phyloP scores from a whole-genome alignment of 1,140 invertebrate species.

The Brachystomella parvula region DNA sequence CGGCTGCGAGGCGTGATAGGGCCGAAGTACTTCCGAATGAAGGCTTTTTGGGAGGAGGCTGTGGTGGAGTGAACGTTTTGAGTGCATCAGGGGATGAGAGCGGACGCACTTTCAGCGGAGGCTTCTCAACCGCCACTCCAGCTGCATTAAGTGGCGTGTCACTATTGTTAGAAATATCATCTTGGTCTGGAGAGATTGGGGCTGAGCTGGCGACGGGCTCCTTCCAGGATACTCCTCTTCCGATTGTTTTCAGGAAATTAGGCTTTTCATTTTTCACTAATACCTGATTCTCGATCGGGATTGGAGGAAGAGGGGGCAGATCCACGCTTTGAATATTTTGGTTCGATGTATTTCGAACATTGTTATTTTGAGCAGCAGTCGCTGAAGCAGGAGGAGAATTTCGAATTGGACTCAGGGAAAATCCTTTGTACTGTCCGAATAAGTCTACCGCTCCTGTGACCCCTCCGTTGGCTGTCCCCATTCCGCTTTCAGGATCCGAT shows the following conservation, averaged over 20 bases:
- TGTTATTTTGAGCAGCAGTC: conserved; percentile 46
- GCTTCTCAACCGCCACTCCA: background rate
- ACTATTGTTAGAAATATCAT: conserved; percentile 13
- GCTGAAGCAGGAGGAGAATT: conserved; percentile 40
- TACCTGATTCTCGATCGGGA: conserved; percentile 5
- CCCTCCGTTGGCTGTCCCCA: too few relatives aligned
- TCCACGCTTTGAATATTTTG: conserved; percentile 15
- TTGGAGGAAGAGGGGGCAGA: conserved; percentile 27
- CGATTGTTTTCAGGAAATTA: conserved; percentile 29
- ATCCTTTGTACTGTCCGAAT: conserved; percentile 77
- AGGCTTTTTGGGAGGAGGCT: conserved; percentile 1
- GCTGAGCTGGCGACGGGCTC: conserved; percentile 32
- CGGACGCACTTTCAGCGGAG: conserved; percentile 38
- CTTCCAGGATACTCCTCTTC: conserved; percentile 32
- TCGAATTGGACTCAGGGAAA: conserved; percentile 53
- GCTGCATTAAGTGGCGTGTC: conserved; percentile 31
- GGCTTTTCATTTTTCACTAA: conserved; percentile 22
- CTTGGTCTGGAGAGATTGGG: conserved; percentile 13
- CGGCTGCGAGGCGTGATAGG: conserved; percentile 27
- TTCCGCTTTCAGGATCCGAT: conserved; percentile 43
- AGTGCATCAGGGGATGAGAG: conserved; percentile 47
- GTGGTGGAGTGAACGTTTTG: conserved; percentile 4
- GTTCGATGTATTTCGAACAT: conserved; percentile 30
- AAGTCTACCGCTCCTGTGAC: conserved; percentile 58
- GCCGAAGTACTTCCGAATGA: conserved; percentile 23